phyloP scores from a whole-genome alignment of 1,140 invertebrate species.

The Drosophila sulfurigaster region DNA sequence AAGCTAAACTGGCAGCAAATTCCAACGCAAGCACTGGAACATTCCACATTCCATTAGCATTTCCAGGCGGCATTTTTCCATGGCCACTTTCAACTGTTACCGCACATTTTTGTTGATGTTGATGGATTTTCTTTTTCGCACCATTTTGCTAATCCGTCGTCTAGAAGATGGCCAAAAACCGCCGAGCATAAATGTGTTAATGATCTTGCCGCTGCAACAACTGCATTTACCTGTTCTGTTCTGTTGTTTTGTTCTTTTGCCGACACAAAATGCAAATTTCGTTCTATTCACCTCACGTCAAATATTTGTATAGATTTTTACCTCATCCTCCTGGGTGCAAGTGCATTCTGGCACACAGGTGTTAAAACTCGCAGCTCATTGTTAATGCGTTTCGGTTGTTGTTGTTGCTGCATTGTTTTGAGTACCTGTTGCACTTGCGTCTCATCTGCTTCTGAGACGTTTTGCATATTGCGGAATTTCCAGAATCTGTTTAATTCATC shows the following conservation, averaged over 20 bases:
- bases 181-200: slow-evolving; percentile 71
- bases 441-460: slow-evolving; percentile 31
- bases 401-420: neutral
- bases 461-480: slow-evolving; percentile 74
- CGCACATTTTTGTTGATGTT: slow-evolving; percentile 39
- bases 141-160: slow-evolving; percentile 48
- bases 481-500: slow-evolving; percentile 75
- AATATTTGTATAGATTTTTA: slow-evolving; percentile 81
- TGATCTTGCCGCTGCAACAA: slow-evolving; percentile 47
- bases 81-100: slow-evolving; percentile 56
- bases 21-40: slow-evolving; percentile 24
- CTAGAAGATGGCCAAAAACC: slow-evolving; percentile 16
- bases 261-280: slow-evolving; percentile 78
- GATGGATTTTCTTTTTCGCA: slow-evolving; percentile 75
- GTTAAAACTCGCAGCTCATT: slow-evolving; percentile 76
- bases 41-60: slow-evolving; percentile 29
- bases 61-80: slow-evolving; percentile 36
- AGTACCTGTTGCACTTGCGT: neutral
- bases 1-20: slow-evolving; percentile 2
- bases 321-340: slow-evolving; percentile 37
- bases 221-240: slow-evolving; percentile 55
- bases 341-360: slow-evolving; percentile 81
- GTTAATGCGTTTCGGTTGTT: slow-evolving; percentile 64
- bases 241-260: slow-evolving; percentile 73
- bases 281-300: slow-evolving; percentile 71